Evolutionary conservation across 2,888 invertebrate genomes (phyloP).

Genomic region (Acrobeloides nanus): DNA sequence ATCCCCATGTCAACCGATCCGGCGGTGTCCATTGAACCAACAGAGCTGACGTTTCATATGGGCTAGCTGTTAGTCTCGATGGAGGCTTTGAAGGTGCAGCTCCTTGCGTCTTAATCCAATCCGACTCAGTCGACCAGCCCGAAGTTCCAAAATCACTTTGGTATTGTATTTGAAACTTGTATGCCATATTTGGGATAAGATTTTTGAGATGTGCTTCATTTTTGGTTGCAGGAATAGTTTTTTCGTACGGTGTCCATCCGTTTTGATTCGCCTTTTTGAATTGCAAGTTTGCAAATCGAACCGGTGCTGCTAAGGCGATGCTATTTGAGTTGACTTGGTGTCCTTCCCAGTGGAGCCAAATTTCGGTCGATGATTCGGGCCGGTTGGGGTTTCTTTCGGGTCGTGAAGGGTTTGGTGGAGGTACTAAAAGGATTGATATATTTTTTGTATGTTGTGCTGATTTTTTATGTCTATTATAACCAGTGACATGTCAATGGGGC

Average conservation of each 20-base stretch:
- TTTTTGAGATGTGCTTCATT: conserved; percentile 34
- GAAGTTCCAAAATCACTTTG: conserved; percentile 92
- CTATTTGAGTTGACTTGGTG: conserved; percentile 6
- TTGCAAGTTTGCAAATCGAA: conserved; percentile 29
- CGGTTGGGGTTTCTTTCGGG: conserved; percentile 30
- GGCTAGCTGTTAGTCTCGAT: conserved; percentile 74
- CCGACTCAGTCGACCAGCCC: conserved; percentile 79
- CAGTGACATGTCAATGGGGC: too few relatives aligned
- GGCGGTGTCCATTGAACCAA: conserved; percentile 73
- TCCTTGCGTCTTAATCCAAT: conserved; percentile 76
- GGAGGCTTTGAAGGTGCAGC: conserved; percentile 82
- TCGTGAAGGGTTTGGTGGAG: conserved; percentile 32
- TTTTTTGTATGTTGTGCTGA: too few relatives aligned
- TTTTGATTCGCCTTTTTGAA: conserved; percentile 44
- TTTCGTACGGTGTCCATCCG: conserved; percentile 27
- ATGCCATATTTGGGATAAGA: conserved; percentile 74
- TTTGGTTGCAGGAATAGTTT: conserved; percentile 14
- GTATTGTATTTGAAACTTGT: conserved; percentile 76
- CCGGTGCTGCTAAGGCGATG: conserved; percentile 23
- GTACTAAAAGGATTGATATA: conserved; percentile 31
- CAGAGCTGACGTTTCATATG: conserved; percentile 87
- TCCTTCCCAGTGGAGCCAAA: conserved; percentile 34
- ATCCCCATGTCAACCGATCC: conserved; percentile 35
- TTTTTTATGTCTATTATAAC: too few relatives aligned
- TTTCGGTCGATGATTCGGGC: conserved; percentile 24